Evolutionary conservation across 2,797 vertebrate species (phyloP), one percentile per base, ranked within the genome.

Genomic region (Ataeniobius toweri): DNA sequence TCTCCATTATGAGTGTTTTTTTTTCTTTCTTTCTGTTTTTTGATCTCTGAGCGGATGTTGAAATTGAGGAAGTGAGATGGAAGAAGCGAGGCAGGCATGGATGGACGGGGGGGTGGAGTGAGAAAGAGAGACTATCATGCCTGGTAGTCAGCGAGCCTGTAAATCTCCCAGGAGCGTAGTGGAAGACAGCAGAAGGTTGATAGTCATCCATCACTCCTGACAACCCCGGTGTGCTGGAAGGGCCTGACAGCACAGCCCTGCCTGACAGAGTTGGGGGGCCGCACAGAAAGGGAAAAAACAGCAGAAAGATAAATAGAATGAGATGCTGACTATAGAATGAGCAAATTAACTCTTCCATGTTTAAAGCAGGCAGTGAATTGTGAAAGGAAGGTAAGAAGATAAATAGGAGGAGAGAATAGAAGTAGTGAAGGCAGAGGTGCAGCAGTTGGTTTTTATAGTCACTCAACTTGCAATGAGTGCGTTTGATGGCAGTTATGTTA

Each of bases 191-290:
- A 97, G 96, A 96, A 97, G 96, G 97, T 96, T 97, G 97, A 97
- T 96, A 96, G 96, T 97, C 96, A 98, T 97, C 97, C 96, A 97
- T 98, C 97, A 97, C 96, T 95, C 94, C 94, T 97, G 97, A 98
- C 96, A 97, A 97, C 96, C 97, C 95, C 95, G 95, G 95, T 95
- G 95, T 96, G 96, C 89, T 95, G 94, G 95, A 96, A 96, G 96
- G 96, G 95, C 95, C 96, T 97, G 96, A 97, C 96, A 92, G 93
- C 93, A 91, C 90, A 90, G 89, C 87, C 93, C 93, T 95, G 90
- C 86, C 91, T 88, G 78, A 80, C 81, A 86, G 82, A 36, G 36
- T 36, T 77, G 46, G 58, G 59, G 86, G 48, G 67, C 44, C 56
- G 58, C 89, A 89, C 92, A 85, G 91, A 86, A 63, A 39, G 16